Evolutionary conservation across 1,140 invertebrate genomes (phyloP).

Genomic region (Panonychus citri): DNA sequence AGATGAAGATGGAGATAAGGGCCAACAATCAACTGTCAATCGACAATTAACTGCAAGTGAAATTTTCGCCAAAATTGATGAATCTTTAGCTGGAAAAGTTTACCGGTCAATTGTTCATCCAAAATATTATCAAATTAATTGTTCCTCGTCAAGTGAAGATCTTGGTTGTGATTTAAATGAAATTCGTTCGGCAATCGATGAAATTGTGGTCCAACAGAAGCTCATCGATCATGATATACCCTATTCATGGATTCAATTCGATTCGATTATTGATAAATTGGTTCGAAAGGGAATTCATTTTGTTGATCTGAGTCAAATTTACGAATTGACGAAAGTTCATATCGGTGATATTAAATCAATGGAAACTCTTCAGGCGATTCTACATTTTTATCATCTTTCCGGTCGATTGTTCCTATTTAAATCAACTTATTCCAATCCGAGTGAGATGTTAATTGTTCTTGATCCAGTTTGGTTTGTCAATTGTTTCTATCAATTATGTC

Average conservation of each 20-base stretch:
- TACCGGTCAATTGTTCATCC: constrained; percentile 3
- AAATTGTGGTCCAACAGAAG: constrained; percentile 3
- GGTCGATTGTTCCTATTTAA: constrained; percentile 13
- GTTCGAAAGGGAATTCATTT: constrained; percentile 20
- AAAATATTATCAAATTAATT: constrained; percentile 7
- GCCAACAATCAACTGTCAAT: no score
- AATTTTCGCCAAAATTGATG: constrained; percentile 5
- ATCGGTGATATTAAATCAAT: constrained; percentile 16
- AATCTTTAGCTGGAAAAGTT: constrained; percentile 3
- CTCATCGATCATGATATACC: constrained; percentile 19
- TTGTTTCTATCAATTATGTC: constrained; percentile 13
- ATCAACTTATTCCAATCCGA: constrained; percentile 2
- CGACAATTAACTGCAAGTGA: constrained; percentile 7
- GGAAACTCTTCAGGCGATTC: constrained; percentile 22
- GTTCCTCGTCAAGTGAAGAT: constrained; percentile 5
- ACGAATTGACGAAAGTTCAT: constrained; percentile 3
- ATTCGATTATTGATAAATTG: constrained; percentile 20
- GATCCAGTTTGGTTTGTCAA: constrained; percentile 17
- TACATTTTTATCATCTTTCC: constrained; percentile 25
- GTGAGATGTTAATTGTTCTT: constrained; percentile 12
- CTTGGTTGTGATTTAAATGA: background rate
- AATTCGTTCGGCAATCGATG: background rate
- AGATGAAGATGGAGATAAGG: no score
- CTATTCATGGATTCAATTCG: constrained; percentile 24
- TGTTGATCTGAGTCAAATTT: constrained; percentile 18